Conservation (phyloP, 2,113 vertebrate species). For the Ramphastos sulfuratus region DNA sequence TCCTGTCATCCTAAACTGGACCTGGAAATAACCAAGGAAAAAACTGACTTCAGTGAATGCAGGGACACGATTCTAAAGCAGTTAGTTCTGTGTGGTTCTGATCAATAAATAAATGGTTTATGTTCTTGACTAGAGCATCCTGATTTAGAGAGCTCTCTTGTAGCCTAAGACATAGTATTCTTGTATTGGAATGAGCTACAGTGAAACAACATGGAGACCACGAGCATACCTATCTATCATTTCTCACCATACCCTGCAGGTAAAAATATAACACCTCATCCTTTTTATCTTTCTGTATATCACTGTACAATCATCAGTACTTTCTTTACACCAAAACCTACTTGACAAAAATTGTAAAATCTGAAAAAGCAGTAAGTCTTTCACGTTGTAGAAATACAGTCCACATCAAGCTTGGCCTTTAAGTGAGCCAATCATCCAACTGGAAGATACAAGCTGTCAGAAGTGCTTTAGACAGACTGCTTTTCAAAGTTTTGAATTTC, state of each 20-base stretch:
- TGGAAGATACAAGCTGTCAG: neutral
- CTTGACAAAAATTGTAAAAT: slow-evolving; percentile 28
- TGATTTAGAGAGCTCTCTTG: slow-evolving; percentile 59
- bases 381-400: slow-evolving; percentile 17
- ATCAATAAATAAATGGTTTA: slow-evolving; percentile 56
- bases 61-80: slow-evolving; percentile 1
- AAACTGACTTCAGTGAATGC: neutral
- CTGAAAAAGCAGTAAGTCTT: slow-evolving; percentile 21
- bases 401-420: neutral
- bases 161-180: slow-evolving; percentile 26
- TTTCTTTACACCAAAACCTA: slow-evolving; percentile 27
- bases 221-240: slow-evolving; percentile 25
- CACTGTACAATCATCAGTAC: neutral
- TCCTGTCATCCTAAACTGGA: neutral
- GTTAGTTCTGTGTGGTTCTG: neutral
- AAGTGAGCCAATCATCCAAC: neutral
- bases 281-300: slow-evolving; percentile 46
- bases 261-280: slow-evolving; percentile 30
- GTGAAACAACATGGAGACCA: slow-evolving; percentile 14
- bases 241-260: slow-evolving; percentile 4
- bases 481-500: slow-evolving; percentile 2
- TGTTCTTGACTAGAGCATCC: slow-evolving; percentile 12
- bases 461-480: neutral
- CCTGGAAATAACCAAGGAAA: neutral
- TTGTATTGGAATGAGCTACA: slow-evolving; percentile 35